Percentiles rank a stretch among this genome's conserved stretches.
These are phyloP conservation scores for Zelleria hepariella DNA, from an alignment of 2,888 invertebrate genomes.

Conservation along the genomic window DNA sequence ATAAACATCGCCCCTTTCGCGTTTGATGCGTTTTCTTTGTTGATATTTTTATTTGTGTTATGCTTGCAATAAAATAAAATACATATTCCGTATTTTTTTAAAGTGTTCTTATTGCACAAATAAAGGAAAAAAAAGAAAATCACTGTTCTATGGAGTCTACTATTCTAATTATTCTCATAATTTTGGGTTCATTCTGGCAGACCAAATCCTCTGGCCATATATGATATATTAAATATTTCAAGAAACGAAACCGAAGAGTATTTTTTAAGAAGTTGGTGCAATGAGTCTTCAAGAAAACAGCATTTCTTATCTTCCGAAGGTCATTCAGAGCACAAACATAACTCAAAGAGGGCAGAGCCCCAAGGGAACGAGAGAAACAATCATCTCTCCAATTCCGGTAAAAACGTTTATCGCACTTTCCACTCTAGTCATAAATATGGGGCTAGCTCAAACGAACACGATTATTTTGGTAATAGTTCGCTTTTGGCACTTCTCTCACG, in stretches of 20 bases:
- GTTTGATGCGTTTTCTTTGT: slow-evolving; percentile 30
- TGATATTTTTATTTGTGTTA: slow-evolving; percentile 48
- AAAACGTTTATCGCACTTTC: slow-evolving; percentile 61
- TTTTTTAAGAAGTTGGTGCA: no score
- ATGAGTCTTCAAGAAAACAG: not conserved
- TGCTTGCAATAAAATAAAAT: not conserved
- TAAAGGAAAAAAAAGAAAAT: no score
- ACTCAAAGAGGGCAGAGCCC: slow-evolving; percentile 46
- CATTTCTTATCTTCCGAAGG: slow-evolving; percentile 35
- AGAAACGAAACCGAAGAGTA: no score
- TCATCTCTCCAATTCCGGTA: slow-evolving; percentile 61
- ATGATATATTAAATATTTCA: no score
- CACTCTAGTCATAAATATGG: slow-evolving; percentile 66
- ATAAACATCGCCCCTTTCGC: slow-evolving; percentile 3
- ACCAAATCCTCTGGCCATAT: no score
- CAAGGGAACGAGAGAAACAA: slow-evolving; percentile 58
- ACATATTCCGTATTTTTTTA: not conserved
- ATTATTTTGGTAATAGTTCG: slow-evolving; percentile 26
- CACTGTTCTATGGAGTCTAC: no score
- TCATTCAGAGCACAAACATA: slow-evolving; percentile 51
- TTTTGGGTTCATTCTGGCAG: no score
- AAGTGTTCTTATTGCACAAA: no score
- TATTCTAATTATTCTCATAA: no score
- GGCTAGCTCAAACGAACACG: slow-evolving; percentile 52
- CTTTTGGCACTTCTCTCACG: not conserved